Evolutionary conservation across 2,888 invertebrate genomes (phyloP).

Genomic region (Agapostemon virescens): DNA sequence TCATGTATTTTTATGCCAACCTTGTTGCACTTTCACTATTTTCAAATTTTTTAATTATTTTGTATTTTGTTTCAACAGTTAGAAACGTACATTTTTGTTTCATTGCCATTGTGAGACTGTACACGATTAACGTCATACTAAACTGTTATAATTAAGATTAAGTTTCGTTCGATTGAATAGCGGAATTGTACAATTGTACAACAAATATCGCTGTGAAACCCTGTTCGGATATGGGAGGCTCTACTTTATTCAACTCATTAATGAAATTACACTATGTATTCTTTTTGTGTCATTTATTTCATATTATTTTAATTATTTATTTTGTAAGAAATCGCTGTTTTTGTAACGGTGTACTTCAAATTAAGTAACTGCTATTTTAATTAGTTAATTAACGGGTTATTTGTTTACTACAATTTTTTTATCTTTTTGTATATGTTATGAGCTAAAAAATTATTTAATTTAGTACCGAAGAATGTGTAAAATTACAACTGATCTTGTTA

Average conservation of each 20-base stretch:
- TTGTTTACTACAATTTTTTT: conserved; percentile 17
- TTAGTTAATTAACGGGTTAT: not conserved
- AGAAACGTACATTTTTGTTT: not conserved
- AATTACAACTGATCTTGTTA: conserved; percentile 20
- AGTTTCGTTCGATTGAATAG: no score
- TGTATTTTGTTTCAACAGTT: not conserved
- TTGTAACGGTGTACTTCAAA: conserved; percentile 10
- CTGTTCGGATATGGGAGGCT: not conserved
- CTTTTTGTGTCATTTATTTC: conserved; percentile 18
- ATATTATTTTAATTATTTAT: conserved; percentile 21
- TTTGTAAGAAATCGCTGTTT: conserved; percentile 11
- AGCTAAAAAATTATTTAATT: conserved; percentile 3
- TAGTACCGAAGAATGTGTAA: conserved; percentile 10
- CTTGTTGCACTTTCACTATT: no score
- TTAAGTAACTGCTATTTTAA: conserved; percentile 21
- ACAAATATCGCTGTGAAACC: not conserved
- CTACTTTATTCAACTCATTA: not conserved
- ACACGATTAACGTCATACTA: not conserved
- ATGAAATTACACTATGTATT: not conserved
- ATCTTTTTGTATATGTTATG: not conserved
- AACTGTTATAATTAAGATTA: no score
- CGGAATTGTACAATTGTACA: not conserved
- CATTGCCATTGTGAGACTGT: not conserved
- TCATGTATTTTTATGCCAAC: not conserved
- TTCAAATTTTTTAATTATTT: no score